phyloP scores from a whole-genome alignment of 2,113 vertebrate genomes.

The Oreochromis tanganicae region DNA sequence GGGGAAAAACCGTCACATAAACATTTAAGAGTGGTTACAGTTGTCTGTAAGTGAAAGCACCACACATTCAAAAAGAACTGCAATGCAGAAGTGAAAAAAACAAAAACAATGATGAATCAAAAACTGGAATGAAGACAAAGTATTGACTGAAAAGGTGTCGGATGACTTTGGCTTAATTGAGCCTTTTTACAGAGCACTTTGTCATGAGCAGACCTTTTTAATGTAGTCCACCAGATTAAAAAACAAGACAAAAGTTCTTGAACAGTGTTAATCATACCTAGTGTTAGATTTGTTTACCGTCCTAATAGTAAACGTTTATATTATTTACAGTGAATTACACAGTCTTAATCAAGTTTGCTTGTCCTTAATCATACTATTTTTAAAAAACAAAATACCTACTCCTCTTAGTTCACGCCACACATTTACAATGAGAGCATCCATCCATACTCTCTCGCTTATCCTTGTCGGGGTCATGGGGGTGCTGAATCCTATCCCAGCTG shows the following conservation, averaged over 20 bases:
- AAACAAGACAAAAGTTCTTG: background rate
- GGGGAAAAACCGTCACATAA: background rate
- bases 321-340: background rate
- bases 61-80: background rate
- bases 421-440: background rate
- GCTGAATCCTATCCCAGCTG: background rate
- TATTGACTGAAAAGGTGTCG: background rate
- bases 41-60: background rate
- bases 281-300: fast-evolving
- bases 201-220: background rate
- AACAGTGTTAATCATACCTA: background rate
- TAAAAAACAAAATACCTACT: background rate
- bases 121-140: background rate
- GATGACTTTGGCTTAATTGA: background rate
- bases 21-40: background rate
- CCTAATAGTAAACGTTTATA: background rate
- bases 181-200: background rate
- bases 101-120: background rate
- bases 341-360: background rate
- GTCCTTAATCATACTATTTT: background rate
- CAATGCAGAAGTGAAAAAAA: background rate
- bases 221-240: background rate
- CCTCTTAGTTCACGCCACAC: background rate
- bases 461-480: background rate
- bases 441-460: too few species aligned